Evolutionary conservation across 2,797 vertebrate genomes (phyloP).

Genomic region (Kryptolebias ocellatus): DNA sequence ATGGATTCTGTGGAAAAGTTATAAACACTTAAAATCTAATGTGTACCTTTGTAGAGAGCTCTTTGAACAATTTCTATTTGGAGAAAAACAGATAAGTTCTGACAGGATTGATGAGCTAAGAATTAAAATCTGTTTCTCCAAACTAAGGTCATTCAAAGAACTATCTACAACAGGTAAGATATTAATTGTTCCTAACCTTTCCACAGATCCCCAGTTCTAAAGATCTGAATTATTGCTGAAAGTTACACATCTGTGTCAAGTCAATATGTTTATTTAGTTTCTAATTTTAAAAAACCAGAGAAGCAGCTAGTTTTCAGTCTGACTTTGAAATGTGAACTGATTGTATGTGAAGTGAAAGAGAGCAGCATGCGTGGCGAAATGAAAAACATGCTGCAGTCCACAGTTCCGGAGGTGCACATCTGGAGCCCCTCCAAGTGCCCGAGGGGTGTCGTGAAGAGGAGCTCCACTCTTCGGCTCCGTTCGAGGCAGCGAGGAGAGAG

Average conservation of each 20-base stretch:
- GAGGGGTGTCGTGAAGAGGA: constrained; percentile 54
- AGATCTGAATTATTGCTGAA: too few species aligned
- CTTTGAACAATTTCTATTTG: too few species aligned
- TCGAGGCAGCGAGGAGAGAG: constrained; percentile 33
- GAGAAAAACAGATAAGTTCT: too few species aligned
- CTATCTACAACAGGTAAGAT: too few species aligned
- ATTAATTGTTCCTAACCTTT: neutral
- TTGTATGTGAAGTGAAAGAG: constrained; percentile 60
- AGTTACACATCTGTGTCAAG: constrained; percentile 64
- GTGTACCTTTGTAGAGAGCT: too few species aligned
- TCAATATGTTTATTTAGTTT: constrained; percentile 69
- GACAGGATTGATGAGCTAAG: too few species aligned
- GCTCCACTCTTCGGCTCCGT: constrained; percentile 37
- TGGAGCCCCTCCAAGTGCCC: constrained; percentile 73
- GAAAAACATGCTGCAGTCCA: constrained; percentile 50
- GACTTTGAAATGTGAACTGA: constrained; percentile 65
- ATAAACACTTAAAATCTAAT: too few species aligned
- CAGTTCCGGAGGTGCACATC: constrained; percentile 68
- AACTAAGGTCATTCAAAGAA: too few species aligned
- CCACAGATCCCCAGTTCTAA: neutral
- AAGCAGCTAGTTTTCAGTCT: constrained; percentile 52
- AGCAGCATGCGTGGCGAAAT: constrained; percentile 36
- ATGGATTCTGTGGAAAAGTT: too few species aligned
- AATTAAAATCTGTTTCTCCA: too few species aligned
- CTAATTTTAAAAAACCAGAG: constrained; percentile 15